These are phyloP conservation scores for Hippocampus mohnikei DNA, from an alignment of 2,113 vertebrate genomes.

Conservation along the genomic window DNA sequence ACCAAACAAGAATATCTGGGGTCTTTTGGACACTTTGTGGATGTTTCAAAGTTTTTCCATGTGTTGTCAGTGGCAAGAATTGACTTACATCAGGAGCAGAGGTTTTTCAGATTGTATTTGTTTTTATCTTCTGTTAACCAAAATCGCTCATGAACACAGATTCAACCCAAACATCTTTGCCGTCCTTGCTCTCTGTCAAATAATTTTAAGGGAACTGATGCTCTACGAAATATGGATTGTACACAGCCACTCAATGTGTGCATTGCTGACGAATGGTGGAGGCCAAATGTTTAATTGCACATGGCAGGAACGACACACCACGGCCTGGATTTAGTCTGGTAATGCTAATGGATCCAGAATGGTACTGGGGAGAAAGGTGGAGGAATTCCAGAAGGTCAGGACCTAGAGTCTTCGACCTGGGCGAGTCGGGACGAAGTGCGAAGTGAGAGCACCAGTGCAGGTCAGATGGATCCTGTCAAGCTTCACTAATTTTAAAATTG, in stretches of 20 bases:
- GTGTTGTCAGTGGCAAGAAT: neutral
- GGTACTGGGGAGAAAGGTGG: constrained; percentile 28
- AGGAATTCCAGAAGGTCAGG: constrained; percentile 9
- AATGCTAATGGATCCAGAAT: constrained; percentile 58
- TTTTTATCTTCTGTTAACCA: neutral
- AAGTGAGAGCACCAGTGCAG: constrained; percentile 85
- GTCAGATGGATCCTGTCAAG: constrained; percentile 80
- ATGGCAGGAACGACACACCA: constrained; percentile 89
- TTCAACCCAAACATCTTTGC: constrained; percentile 65
- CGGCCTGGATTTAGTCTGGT: constrained; percentile 45
- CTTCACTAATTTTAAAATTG: constrained; percentile 87
- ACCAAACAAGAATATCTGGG: constrained; percentile 27
- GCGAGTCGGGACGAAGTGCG: constrained; percentile 77
- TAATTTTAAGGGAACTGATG: constrained; percentile 86
- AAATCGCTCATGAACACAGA: neutral
- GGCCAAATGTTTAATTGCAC: constrained; percentile 99
- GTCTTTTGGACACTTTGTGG: constrained; percentile 21
- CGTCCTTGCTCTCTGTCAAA: constrained; percentile 87
- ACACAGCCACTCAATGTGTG: constrained; percentile 85
- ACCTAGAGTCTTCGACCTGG: constrained; percentile 49
- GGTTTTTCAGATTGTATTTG: neutral
- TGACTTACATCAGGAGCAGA: neutral
- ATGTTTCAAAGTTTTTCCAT: too few species aligned
- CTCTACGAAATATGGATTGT: constrained; percentile 98
- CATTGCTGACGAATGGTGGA: constrained; percentile 92